A percentile compares a stretch with the other conserved stretches of the same genome.
Conservation (phyloP, 1,140 invertebrate genomes). For the Olivierus martensii region DNA sequence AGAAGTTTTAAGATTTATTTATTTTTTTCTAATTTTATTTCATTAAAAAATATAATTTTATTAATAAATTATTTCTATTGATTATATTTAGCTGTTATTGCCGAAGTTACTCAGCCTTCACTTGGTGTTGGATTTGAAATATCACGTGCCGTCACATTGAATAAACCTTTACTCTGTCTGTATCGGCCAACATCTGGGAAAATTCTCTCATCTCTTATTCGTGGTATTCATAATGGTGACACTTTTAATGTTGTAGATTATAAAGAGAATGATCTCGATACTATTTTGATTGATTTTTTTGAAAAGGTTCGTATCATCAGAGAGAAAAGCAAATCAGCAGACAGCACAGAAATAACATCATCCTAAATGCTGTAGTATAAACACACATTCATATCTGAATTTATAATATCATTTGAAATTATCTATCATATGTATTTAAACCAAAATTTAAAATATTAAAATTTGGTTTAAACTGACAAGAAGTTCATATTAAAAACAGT, state of each 20-base stretch:
- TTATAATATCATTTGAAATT: too few species aligned
- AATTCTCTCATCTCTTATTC: constrained; percentile 27
- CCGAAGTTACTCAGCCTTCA: constrained; percentile 31
- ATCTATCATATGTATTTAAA: too few species aligned
- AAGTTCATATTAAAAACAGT: too few species aligned
- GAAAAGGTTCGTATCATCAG: neutral
- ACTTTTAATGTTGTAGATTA: constrained; percentile 19
- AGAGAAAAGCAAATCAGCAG: neutral
- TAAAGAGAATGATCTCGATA: constrained; percentile 15
- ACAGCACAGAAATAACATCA: too few species aligned
- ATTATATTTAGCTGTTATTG: constrained; percentile 24
- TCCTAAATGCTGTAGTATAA: too few species aligned
- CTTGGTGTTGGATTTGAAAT: constrained; percentile 33
- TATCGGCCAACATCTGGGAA: constrained; percentile 26
- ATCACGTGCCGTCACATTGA: constrained; percentile 26
- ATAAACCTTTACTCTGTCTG: constrained; percentile 28
- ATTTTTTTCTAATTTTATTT: too few species aligned
- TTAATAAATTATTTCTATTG: too few species aligned
- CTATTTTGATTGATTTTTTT: constrained; percentile 23
- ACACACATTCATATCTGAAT: too few species aligned
- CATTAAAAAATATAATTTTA: too few species aligned
- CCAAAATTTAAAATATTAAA: too few species aligned
- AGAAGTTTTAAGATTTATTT: too few species aligned
- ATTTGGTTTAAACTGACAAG: too few species aligned
- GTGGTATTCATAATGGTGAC: constrained; percentile 20